Evolutionary conservation across 2,113 vertebrate species (phyloP).

Genomic region (Apodemus speciosus): DNA sequence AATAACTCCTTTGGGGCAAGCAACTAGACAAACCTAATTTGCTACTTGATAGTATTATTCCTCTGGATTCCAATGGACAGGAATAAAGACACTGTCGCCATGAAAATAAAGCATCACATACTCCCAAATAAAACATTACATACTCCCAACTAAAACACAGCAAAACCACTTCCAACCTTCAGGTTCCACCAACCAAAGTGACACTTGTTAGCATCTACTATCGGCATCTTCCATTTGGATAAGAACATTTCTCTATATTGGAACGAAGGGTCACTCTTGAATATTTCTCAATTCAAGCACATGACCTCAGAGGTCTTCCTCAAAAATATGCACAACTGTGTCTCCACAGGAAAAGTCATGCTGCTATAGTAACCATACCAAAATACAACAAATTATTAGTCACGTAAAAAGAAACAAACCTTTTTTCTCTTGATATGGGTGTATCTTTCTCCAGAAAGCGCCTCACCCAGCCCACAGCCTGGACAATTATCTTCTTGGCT

Average conservation of each 20-base stretch:
- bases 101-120: not conserved
- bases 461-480: conserved; percentile 65
- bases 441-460: conserved; percentile 56
- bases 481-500: conserved; percentile 77
- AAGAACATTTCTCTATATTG: not conserved
- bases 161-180: not conserved
- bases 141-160: not conserved
- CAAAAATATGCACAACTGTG: not conserved
- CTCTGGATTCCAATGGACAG: not conserved
- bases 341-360: not conserved
- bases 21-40: not conserved
- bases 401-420: conserved; percentile 74
- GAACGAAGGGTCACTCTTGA: not conserved
- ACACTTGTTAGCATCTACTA: not conserved
- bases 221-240: not conserved
- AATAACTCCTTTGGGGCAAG: conserved; percentile 15
- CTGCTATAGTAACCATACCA: not conserved
- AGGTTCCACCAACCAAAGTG: not conserved
- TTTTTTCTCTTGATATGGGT: conserved; percentile 81
- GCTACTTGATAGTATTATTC: not conserved
- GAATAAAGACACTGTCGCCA: not conserved
- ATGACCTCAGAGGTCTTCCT: not conserved
- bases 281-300: not conserved
- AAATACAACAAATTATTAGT: accelerated
- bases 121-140: not conserved